Percentiles rank a stretch among this genome's conserved stretches.
phyloP scores from a whole-genome alignment of 2,113 vertebrate genomes.

The Pangasianodon hypophthalmus region DNA sequence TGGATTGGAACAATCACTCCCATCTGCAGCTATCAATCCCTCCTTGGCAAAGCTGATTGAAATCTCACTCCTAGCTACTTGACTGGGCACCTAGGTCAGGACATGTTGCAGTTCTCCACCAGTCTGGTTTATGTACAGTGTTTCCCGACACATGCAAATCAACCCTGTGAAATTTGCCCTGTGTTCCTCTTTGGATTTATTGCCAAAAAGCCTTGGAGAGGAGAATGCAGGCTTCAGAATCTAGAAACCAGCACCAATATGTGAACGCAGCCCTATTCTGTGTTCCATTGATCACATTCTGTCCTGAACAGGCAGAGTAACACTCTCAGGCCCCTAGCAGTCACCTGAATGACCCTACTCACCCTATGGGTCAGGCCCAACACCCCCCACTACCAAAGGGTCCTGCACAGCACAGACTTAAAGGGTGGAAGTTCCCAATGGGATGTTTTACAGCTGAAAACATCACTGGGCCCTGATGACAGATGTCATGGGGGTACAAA shows the following conservation, averaged over 20 bases:
- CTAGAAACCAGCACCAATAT: not conserved
- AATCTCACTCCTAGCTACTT: not conserved
- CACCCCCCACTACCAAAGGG: too few species aligned
- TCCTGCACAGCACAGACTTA: too few species aligned
- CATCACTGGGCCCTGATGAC: not conserved
- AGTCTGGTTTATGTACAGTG: not conserved
- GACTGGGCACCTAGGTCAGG: not conserved
- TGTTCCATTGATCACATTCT: not conserved
- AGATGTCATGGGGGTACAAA: not conserved
- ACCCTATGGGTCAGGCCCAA: not conserved
- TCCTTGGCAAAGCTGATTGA: not conserved
- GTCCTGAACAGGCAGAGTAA: not conserved
- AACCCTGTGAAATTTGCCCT: not conserved
- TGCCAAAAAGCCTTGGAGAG: not conserved
- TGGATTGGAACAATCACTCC: not conserved
- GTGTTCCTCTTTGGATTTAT: not conserved
- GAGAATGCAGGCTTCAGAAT: not conserved
- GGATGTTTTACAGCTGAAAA: not conserved
- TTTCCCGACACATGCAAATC: not conserved
- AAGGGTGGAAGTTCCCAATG: not conserved
- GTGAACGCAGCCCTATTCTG: not conserved
- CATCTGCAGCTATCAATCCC: not conserved
- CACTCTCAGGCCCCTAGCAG: not conserved
- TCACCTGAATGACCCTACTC: not conserved
- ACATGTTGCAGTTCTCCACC: not conserved